A percentile compares a stretch with the other conserved stretches of the same genome.
Evolutionary conservation across 2,888 invertebrate genomes (phyloP).

Genomic region (Xestia rhomboidea): DNA sequence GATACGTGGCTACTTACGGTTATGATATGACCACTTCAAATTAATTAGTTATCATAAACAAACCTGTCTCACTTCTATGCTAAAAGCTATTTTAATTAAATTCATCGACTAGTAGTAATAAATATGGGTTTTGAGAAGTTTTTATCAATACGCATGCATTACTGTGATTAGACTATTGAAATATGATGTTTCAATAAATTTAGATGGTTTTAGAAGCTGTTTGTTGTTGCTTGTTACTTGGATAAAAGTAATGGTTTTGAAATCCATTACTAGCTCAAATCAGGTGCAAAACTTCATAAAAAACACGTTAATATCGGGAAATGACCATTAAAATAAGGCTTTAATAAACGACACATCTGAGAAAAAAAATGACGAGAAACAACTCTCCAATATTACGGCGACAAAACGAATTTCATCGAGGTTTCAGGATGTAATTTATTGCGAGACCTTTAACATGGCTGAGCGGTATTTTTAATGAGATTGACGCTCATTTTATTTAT

Average conservation of each 20-base stretch:
- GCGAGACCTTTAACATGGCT: slow-evolving; percentile 34
- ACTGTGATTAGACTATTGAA: background rate
- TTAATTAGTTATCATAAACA: background rate
- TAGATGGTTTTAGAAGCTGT: background rate
- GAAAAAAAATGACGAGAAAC: slow-evolving; percentile 15
- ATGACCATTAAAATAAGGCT: background rate
- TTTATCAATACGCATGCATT: background rate
- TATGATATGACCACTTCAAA: background rate
- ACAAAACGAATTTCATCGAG: slow-evolving; percentile 40
- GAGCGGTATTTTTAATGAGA: slow-evolving; percentile 49
- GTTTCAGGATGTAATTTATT: slow-evolving; percentile 52
- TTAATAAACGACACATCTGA: slow-evolving; percentile 16
- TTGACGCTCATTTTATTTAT: slow-evolving; percentile 22
- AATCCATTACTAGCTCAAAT: background rate
- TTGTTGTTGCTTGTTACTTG: background rate
- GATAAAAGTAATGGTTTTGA: background rate
- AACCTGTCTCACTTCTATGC: background rate
- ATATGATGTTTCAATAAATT: background rate
- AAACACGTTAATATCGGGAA: background rate
- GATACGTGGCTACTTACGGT: background rate
- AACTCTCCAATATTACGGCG: slow-evolving; percentile 37
- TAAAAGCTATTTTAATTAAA: slow-evolving; percentile 2
- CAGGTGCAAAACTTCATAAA: background rate
- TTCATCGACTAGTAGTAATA: background rate
- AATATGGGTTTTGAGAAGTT: slow-evolving; percentile 1